Evolutionary conservation across 2,113 vertebrate species (phyloP).

Genomic region (Casuarius casuarius): DNA sequence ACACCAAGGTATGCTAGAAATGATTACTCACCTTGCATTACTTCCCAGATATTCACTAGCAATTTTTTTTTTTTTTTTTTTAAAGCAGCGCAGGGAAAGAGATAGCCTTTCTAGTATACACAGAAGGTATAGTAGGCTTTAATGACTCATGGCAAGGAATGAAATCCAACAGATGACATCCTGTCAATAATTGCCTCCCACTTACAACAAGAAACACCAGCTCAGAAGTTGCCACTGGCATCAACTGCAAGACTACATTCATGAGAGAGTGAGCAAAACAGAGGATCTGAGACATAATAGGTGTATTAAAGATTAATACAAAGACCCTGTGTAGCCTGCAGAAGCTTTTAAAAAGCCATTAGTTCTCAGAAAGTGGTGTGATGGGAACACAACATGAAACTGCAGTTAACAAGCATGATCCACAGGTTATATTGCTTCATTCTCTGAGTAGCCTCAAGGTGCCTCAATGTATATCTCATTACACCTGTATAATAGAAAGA

Average conservation of each 20-base stretch:
- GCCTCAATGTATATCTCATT: background rate
- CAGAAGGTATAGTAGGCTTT: background rate
- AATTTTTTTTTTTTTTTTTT: background rate
- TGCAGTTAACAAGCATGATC: background rate
- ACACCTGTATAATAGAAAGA: background rate
- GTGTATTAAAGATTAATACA: background rate
- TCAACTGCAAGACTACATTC: background rate
- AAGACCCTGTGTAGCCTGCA: background rate
- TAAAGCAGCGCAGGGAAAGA: background rate
- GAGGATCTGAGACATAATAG: background rate
- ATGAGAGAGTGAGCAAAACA: background rate
- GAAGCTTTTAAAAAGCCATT: conserved; percentile 18
- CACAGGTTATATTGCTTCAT: background rate
- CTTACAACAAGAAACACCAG: background rate
- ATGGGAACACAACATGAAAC: background rate
- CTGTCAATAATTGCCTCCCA: background rate
- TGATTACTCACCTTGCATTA: background rate
- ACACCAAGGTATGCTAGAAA: background rate
- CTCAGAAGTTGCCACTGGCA: background rate
- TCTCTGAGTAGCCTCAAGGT: background rate
- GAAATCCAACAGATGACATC: background rate
- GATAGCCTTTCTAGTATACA: background rate
- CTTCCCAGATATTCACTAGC: background rate
- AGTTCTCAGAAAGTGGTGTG: background rate
- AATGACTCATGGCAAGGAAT: conserved; percentile 2